phyloP scores from a whole-genome alignment of 2,888 invertebrate species.

The Phengaris arion region DNA sequence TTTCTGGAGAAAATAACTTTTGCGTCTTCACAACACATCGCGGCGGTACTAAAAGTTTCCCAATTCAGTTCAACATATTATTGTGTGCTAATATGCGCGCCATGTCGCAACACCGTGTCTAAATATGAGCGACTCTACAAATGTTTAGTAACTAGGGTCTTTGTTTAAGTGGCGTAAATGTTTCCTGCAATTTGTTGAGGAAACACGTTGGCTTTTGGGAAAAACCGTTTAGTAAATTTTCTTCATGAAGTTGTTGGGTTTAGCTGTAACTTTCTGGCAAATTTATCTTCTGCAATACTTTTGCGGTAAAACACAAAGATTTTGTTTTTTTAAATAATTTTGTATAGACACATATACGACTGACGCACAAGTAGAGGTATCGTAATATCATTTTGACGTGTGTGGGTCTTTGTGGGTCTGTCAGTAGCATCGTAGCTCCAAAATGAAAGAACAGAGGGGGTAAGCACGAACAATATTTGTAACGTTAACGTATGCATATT shows the following conservation, averaged over 20 bases:
- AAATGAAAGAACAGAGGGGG: no score
- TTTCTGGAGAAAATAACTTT: neutral
- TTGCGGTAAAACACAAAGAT: neutral
- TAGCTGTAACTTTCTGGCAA: no score
- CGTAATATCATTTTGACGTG: no score
- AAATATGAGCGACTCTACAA: conserved; percentile 12
- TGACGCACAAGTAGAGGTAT: no score
- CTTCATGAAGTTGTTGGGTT: neutral
- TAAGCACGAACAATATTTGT: no score
- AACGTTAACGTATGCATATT: no score
- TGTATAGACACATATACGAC: no score
- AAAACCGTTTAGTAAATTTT: neutral
- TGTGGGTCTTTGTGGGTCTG: no score
- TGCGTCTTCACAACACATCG: neutral
- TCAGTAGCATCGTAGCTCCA: no score
- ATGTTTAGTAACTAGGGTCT: conserved; percentile 6
- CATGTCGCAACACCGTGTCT: neutral
- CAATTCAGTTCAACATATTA: neutral
- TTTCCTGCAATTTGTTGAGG: conserved; percentile 2
- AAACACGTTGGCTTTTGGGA: neutral
- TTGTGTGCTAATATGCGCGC: conserved; percentile 3
- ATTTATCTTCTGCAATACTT: no score
- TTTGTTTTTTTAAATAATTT: no score
- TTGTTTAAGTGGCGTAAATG: conserved; percentile 13
- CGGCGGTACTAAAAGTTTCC: neutral